A percentile compares a stretch with the other conserved stretches of the same genome.
phyloP scores from a whole-genome alignment of 1,140 invertebrate species.

The Trypoxylus dichotomus region DNA sequence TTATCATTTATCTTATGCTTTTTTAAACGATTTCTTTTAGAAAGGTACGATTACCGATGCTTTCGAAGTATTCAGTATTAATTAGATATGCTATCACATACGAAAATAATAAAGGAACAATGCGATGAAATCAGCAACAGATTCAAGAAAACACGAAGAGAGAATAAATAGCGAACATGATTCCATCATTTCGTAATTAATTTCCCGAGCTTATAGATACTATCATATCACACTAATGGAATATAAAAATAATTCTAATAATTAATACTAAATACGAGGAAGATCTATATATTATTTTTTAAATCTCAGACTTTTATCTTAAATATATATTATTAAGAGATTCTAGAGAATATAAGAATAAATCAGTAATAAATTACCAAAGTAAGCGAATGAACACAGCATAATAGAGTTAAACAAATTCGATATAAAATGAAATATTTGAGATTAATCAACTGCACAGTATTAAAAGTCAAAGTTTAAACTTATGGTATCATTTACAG shows the following conservation, averaged over 20 bases:
- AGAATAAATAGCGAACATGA: background rate
- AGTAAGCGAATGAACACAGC: background rate
- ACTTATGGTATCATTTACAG: background rate
- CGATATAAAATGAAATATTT: background rate
- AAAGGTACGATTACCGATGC: constrained; percentile 14
- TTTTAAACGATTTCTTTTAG: constrained; percentile 1
- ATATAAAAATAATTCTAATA: background rate
- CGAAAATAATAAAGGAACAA: background rate
- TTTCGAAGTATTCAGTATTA: constrained; percentile 21
- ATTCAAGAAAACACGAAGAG: background rate
- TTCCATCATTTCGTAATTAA: background rate
- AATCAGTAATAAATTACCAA: background rate
- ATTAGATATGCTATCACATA: background rate
- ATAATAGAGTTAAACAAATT: background rate
- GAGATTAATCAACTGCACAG: background rate
- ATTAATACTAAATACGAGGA: constrained; percentile 18
- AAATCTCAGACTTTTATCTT: constrained; percentile 13
- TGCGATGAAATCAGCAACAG: constrained; percentile 2
- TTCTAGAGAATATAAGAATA: background rate
- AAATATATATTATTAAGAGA: background rate
- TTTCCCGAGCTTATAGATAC: background rate
- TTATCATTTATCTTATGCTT: background rate
- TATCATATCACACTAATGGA: background rate
- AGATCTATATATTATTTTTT: background rate
- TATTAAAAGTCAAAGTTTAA: constrained; percentile 23